Base-by-base conservation (phyloP, 2,797 vertebrate species). In the Neosalanx taihuensis region DNA sequence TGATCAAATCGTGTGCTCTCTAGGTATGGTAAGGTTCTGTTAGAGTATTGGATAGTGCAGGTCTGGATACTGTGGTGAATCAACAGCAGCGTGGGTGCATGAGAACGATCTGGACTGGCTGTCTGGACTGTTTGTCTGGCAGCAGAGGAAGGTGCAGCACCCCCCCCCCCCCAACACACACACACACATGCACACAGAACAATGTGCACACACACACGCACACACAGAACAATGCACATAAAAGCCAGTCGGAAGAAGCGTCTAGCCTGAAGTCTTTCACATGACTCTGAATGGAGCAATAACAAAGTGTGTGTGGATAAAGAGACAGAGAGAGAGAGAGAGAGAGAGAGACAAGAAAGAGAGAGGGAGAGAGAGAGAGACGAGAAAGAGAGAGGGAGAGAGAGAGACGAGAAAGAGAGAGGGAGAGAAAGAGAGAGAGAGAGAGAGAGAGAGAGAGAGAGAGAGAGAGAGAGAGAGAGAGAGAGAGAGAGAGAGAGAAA, bases 151-250 rank as follows among this genome's bases (percentile, higher is more conserved):
- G 46, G 33, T 56, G 51, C 51, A 56, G 1, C 18, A 17, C 18
- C 51, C 18, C 15, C 18, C 51, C 4, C 51, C 18, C 51, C 18
- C 17, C 18, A 15, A 53, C 51, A 53, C 17, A n/a, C 51, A 56
- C 51, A n/a, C 51, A 56, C 18, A 56, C 51, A 56, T 12, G 15
- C 49, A 51, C 7, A 51, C 49, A 51, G 9, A 26, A 26, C 23
- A 26, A 51, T 12, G 15, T 12, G 15, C 49, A 51, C 6, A 51
- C 49, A 51, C 49, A 51, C 49, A 51, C 18, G 18, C 51, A 56
- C 59, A 61, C 20, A 30, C 9, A 61, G 87, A 90, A 90, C 86
- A 89, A 90, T 86, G 86, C 83, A 86, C 83, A 90, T 87, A 86
- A 90, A 90, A 88, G 33, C 84, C 86, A 82, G 85, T 84, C 72